Conservation (phyloP, 2,113 vertebrate genomes). For the Rhinopomastus cyanomelas region DNA sequence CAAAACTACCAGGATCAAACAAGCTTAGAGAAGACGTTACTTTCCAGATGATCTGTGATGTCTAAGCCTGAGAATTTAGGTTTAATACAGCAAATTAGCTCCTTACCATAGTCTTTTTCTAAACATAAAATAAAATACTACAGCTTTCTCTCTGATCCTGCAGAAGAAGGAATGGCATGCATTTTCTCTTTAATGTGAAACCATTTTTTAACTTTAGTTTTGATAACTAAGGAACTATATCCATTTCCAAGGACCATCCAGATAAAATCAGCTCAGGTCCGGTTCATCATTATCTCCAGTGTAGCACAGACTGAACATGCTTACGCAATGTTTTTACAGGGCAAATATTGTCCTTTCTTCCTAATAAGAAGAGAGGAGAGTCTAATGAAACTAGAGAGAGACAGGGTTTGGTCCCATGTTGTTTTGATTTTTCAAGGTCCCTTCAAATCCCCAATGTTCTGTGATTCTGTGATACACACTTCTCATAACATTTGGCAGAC, state of each 20-base stretch:
- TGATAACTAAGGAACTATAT: not conserved
- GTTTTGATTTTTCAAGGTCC: no score
- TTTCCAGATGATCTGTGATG: not conserved
- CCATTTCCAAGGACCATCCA: not conserved
- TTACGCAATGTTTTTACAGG: not conserved
- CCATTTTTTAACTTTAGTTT: not conserved
- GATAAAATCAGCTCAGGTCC: not conserved
- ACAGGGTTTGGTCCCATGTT: no score
- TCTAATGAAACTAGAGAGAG: not conserved
- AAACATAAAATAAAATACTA: not conserved
- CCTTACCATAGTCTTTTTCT: not conserved
- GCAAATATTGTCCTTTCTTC: not conserved
- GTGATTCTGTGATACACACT: no score
- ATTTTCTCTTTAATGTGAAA: not conserved
- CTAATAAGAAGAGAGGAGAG: not conserved
- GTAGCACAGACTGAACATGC: not conserved
- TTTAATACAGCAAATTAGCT: conserved; percentile 23
- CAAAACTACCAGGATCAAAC: conserved; percentile 34
- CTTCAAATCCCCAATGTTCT: no score
- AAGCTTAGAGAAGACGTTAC: conserved; percentile 17
- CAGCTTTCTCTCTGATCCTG: not conserved
- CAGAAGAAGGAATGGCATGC: not conserved
- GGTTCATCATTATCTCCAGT: not conserved
- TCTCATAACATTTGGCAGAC: not conserved
- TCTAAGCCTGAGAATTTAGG: not conserved